Conservation (phyloP, 2,888 invertebrate genomes). For the Gnatocerus cornutus region DNA sequence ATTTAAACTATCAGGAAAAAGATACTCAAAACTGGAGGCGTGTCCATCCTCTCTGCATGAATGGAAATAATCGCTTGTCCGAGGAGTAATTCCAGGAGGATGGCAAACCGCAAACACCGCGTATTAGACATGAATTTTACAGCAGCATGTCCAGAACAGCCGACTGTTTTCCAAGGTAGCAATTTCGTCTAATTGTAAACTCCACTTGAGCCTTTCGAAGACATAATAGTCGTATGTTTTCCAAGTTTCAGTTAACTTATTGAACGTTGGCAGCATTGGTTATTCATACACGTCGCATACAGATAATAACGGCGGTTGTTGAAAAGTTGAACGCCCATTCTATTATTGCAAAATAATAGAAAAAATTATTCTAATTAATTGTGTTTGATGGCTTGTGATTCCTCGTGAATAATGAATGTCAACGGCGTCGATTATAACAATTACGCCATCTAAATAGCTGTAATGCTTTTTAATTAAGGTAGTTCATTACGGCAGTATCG, state of each 20-base stretch:
- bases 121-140: slow-evolving; percentile 47
- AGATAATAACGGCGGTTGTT: slow-evolving; percentile 46
- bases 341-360: neutral
- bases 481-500: slow-evolving; percentile 54
- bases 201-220: slow-evolving; percentile 29
- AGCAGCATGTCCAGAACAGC: slow-evolving; percentile 20
- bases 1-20: too few relatives aligned
- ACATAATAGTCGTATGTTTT: slow-evolving; percentile 46
- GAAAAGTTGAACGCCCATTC: slow-evolving; percentile 5
- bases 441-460: slow-evolving; percentile 45
- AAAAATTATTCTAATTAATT: neutral
- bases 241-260: slow-evolving; percentile 55
- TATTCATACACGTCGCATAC: slow-evolving; percentile 52
- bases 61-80: slow-evolving; percentile 32
- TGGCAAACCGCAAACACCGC: slow-evolving; percentile 46
- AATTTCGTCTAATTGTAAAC: slow-evolving; percentile 36
- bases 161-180: slow-evolving; percentile 14
- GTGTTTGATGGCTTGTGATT: slow-evolving; percentile 7
- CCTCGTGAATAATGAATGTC: slow-evolving; percentile 15
- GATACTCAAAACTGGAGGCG: too few relatives aligned
- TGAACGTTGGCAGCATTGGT: slow-evolving; percentile 56
- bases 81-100: slow-evolving; percentile 37
- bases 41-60: slow-evolving; percentile 5
- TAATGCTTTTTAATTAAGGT: slow-evolving; percentile 62
- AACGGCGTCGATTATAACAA: slow-evolving; percentile 40